A percentile compares a stretch with the other conserved stretches of the same genome.
Evolutionary conservation across 2,888 invertebrate genomes (phyloP).

Genomic region (Mellilla xanthometata): DNA sequence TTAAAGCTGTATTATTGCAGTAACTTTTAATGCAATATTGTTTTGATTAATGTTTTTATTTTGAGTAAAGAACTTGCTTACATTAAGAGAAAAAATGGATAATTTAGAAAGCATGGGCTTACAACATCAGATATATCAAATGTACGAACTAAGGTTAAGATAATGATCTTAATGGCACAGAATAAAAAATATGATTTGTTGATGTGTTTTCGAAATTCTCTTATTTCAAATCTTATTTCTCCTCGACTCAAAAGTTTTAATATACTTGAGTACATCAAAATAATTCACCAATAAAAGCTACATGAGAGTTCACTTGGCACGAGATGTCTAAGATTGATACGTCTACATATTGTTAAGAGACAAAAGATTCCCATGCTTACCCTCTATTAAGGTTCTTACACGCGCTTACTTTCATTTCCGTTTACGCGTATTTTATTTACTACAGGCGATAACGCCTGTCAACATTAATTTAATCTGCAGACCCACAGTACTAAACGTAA

Average conservation of each 20-base stretch:
- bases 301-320: not conserved
- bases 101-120: too few species aligned
- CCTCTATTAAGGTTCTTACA: constrained; percentile 26
- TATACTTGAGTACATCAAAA: too few species aligned
- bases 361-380: constrained; percentile 26
- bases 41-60: too few species aligned
- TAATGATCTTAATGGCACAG: too few species aligned
- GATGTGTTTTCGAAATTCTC: too few species aligned
- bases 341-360: constrained; percentile 4
- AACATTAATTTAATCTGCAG: constrained; percentile 41
- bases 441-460: constrained; percentile 32
- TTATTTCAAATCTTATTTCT: too few species aligned
- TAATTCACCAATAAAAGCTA: not conserved
- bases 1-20: constrained; percentile 28
- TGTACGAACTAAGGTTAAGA: too few species aligned
- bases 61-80: too few species aligned
- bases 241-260: too few species aligned
- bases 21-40: constrained; percentile 21
- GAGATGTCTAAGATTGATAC: constrained; percentile 13
- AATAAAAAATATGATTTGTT: too few species aligned
- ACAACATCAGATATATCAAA: too few species aligned
- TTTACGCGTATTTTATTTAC: constrained; percentile 24
- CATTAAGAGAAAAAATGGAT: too few species aligned
- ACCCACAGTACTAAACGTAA: constrained; percentile 41
- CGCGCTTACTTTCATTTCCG: constrained; percentile 31